Percentiles rank a stretch among this genome's conserved stretches.
Conservation (phyloP, 2,113 vertebrate species). For the Conger conger region DNA sequence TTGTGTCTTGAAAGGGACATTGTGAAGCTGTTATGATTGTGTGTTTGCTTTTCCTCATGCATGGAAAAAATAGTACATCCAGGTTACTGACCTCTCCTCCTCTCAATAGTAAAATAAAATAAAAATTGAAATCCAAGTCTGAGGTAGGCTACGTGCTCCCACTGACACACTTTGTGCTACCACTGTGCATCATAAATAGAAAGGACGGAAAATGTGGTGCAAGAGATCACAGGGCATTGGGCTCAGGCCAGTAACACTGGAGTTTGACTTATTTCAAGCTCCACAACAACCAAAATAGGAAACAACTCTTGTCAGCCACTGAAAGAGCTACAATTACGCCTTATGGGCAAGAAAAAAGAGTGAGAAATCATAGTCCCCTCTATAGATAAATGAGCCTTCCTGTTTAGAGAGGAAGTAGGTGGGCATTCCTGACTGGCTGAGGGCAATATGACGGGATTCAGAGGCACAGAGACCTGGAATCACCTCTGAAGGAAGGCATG, state of each 20-base stretch:
- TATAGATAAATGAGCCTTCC: background rate
- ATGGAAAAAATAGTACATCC: too few relatives aligned
- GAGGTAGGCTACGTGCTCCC: background rate
- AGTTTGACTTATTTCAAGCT: background rate
- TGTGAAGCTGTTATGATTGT: background rate
- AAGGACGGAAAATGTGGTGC: background rate
- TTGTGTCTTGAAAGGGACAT: background rate
- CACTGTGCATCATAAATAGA: background rate
- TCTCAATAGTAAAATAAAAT: background rate
- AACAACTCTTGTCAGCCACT: constrained; percentile 3
- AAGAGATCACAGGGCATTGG: background rate
- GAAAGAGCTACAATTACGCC: constrained; percentile 27
- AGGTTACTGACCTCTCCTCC: background rate
- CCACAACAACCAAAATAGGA: constrained; percentile 11
- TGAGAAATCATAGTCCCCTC: background rate
- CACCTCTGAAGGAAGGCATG: too few relatives aligned
- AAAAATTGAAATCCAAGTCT: background rate
- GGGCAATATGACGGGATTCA: too few relatives aligned
- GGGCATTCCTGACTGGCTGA: too few relatives aligned
- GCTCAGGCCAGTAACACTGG: background rate
- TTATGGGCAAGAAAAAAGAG: background rate
- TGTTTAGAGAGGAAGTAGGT: too few relatives aligned
- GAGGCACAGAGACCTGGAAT: too few relatives aligned
- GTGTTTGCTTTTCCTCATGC: background rate
- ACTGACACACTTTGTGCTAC: background rate